Evolutionary conservation across 2,113 vertebrate species (phyloP), one percentile per base, ranked within the genome.

Genomic region (Tenrec ecaudatus): DNA sequence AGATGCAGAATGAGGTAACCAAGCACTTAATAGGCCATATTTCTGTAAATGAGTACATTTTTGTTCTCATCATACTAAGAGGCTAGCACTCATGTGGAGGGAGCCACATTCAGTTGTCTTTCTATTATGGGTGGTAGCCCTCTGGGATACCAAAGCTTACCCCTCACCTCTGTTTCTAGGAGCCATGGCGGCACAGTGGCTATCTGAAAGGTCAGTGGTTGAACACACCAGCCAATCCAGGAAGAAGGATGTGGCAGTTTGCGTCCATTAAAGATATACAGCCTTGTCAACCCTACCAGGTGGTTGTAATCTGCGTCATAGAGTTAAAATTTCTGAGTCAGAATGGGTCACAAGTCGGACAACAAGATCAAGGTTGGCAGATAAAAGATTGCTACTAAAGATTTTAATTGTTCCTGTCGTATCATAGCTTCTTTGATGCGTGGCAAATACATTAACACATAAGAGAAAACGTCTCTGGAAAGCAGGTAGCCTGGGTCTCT

Each of bases 1-100:
- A 82, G 77, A 95, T 66, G n/a, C 19, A 64, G 82, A 66, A 7
- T 89, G 88, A 94, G 88, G 79, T 77, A 81, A 92, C 85, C n/a
- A 87, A 87, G 88, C 64, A 68, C 68, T 91, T 86, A 81, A 88
- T 58, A 58, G 90, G 88, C 58, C 76, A 29, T 43, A 75, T 86
- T 91, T 93, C 58, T 95, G 29, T 71, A 79, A 60, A 53, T 22
- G 62, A 89, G 40, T 64, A n/a, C 33, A 36, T 57, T 84, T 90
- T 84, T 89, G 58, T 68, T 43, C 85, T 80, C 31, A 40, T 95
- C 47, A 73, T 68, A 83, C 40, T 36, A 53, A 71, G 81, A 85
- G 29, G 83, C 81, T 10, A 66, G 68, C 43, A 53, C 36, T 20
- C 23, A 40, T n/a, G 47, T 17, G 22, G 79, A 47, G 60, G 57